Percentiles rank a stretch among this genome's conserved stretches.
Evolutionary conservation across 2,888 invertebrate species (phyloP).

Genomic region (Lithophane semibrunnea): DNA sequence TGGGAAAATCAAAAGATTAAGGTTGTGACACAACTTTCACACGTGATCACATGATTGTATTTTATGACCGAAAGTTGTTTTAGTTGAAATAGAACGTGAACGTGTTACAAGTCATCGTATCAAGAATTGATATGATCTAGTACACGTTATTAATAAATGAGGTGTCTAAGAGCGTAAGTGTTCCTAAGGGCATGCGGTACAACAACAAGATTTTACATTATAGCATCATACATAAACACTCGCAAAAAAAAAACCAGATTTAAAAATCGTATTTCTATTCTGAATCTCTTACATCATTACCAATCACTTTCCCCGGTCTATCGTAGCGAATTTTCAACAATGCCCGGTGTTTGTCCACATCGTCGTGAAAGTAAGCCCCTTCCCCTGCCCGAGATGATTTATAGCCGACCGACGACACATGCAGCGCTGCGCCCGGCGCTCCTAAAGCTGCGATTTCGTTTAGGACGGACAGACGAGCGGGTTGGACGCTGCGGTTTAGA

Average conservation of each 20-base stretch:
- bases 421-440: slow-evolving; percentile 86
- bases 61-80: background rate
- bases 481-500: slow-evolving; percentile 71
- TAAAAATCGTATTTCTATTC: slow-evolving; percentile 44
- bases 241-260: background rate
- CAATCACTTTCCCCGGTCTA: slow-evolving; percentile 67
- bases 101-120: background rate
- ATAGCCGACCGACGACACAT: slow-evolving; percentile 87
- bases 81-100: background rate
- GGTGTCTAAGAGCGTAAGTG: background rate
- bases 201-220: background rate
- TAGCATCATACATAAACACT: background rate
- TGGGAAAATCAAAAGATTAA: background rate
- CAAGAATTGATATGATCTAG: background rate
- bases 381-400: slow-evolving; percentile 83
- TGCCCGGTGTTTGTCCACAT: slow-evolving; percentile 74
- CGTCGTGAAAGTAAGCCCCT: slow-evolving; percentile 85
- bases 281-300: slow-evolving; percentile 64
- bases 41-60: background rate
- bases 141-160: background rate
- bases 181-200: background rate
- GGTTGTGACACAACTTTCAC: background rate
- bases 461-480: slow-evolving; percentile 70
- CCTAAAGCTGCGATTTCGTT: slow-evolving; percentile 83
- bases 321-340: slow-evolving; percentile 71